These are phyloP conservation scores for Thaumetopoea pityocampa DNA, from an alignment of 1,140 invertebrate genomes.

Conservation along the genomic window DNA sequence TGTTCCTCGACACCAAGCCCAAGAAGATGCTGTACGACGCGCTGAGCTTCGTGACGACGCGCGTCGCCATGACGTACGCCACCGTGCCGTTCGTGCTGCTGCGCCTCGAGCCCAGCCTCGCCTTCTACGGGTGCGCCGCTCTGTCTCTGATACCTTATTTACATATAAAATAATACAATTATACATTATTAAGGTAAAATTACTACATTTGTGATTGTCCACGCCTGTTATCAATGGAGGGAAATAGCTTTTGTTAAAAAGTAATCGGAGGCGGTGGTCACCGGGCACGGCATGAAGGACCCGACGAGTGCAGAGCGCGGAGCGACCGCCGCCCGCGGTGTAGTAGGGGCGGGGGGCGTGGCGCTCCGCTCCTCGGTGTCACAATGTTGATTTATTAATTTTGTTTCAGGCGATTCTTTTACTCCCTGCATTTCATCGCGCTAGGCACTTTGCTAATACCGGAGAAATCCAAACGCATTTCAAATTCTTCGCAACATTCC, in stretches of 20 bases:
- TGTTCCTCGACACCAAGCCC: slow-evolving; percentile 81
- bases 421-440: slow-evolving; percentile 69
- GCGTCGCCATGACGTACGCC: slow-evolving; percentile 89
- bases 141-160: slow-evolving; percentile 5
- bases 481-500: slow-evolving; percentile 13
- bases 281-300: too few relatives aligned
- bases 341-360: too few relatives aligned
- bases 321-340: too few relatives aligned
- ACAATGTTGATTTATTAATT: slow-evolving; percentile 4
- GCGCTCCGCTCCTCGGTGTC: too few relatives aligned
- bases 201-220: too few relatives aligned
- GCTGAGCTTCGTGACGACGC: slow-evolving; percentile 86
- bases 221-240: too few relatives aligned
- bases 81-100: slow-evolving; percentile 94
- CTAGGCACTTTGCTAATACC: slow-evolving; percentile 63
- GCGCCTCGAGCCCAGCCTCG: slow-evolving; percentile 80
- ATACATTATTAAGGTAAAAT: too few relatives aligned
- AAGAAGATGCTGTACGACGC: slow-evolving; percentile 86
- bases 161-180: not conserved
- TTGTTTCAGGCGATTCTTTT: slow-evolving; percentile 66
- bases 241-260: too few relatives aligned
- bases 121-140: slow-evolving; percentile 60
- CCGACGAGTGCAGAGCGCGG: too few relatives aligned
- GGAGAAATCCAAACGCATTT: slow-evolving; percentile 20
- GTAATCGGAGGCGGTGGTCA: too few relatives aligned